A percentile compares a stretch with the other conserved stretches of the same genome.
phyloP scores from a whole-genome alignment of 2,113 vertebrate genomes.

The Prionailurus bengalensis region DNA sequence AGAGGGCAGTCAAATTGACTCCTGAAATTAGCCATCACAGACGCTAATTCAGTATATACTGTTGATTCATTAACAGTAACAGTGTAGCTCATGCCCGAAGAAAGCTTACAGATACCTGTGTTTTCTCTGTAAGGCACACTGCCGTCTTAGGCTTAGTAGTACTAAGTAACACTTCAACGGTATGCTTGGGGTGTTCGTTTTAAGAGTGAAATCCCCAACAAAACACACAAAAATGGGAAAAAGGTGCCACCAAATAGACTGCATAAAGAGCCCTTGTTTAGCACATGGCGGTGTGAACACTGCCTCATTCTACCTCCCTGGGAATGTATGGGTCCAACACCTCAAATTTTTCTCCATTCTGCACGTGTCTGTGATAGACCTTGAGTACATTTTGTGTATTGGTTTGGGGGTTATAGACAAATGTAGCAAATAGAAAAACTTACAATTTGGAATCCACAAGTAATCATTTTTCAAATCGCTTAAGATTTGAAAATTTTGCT shows the following conservation, averaged over 20 bases:
- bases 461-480: not conserved
- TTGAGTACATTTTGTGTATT: not conserved
- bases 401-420: not conserved
- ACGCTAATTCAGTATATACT: not conserved
- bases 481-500: constrained; percentile 44
- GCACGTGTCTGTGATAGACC: not conserved
- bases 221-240: not conserved
- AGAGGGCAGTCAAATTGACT: not conserved
- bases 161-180: not conserved
- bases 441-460: not conserved
- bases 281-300: not conserved
- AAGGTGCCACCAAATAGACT: not conserved
- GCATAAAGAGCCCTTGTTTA: not conserved
- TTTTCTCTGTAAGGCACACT: not conserved
- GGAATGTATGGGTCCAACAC: no score
- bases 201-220: constrained; percentile 23
- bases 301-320: not conserved
- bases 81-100: not conserved
- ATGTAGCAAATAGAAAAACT: not conserved
- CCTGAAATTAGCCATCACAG: not conserved
- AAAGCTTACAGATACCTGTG: not conserved
- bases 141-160: not conserved
- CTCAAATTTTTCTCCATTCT: not conserved
- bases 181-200: not conserved
- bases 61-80: not conserved